A percentile compares a stretch with the other conserved stretches of the same genome.
These are phyloP conservation scores for Cosmorhoe ocellata DNA, from an alignment of 2,888 invertebrate species.

Conservation along the genomic window DNA sequence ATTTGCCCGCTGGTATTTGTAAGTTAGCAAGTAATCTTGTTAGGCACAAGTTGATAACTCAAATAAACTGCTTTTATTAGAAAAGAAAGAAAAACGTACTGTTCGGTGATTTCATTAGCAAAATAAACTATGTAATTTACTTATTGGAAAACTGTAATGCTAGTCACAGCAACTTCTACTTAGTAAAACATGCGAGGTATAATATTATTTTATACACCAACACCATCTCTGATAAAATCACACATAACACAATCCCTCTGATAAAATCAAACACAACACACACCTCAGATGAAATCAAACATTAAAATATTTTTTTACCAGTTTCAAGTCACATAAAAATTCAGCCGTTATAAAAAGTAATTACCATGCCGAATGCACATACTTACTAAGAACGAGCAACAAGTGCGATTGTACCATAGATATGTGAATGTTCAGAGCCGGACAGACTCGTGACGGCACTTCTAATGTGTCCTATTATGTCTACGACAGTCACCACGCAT, in stretches of 20 bases:
- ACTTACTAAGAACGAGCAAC: slow-evolving; percentile 35
- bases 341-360: slow-evolving; percentile 21
- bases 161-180: too few species aligned
- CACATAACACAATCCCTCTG: too few species aligned
- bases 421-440: slow-evolving; percentile 50
- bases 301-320: neutral
- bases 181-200: too few species aligned
- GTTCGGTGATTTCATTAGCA: neutral
- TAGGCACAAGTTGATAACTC: slow-evolving; percentile 2
- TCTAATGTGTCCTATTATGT: slow-evolving; percentile 51
- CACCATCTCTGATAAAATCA: too few species aligned
- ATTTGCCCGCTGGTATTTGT: neutral
- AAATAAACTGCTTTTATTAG: slow-evolving; percentile 11
- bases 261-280: too few species aligned
- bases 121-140: neutral
- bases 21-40: slow-evolving; percentile 8
- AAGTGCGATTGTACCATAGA: slow-evolving; percentile 44
- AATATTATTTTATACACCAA: too few species aligned
- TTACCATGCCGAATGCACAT: slow-evolving; percentile 20
- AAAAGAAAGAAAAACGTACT: slow-evolving; percentile 2
- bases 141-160: too few species aligned
- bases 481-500: slow-evolving; percentile 28
- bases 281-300: neutral
- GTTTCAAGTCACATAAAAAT: slow-evolving; percentile 12
- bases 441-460: slow-evolving; percentile 59